phyloP scores from a whole-genome alignment of 1,140 invertebrate genomes.

The Procambarus clarkii region DNA sequence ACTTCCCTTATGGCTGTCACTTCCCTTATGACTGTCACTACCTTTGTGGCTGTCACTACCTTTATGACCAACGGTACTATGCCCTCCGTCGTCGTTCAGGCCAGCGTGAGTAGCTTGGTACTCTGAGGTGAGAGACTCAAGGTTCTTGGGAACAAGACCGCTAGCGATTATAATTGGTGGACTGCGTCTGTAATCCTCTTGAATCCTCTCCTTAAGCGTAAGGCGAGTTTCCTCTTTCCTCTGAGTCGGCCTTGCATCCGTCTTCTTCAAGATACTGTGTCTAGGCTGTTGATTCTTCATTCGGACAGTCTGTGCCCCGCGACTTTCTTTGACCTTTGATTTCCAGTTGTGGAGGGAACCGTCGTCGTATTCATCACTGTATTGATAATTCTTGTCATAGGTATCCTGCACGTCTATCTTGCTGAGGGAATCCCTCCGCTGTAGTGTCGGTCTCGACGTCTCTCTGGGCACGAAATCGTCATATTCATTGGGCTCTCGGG shows the following conservation, averaged over 20 bases:
- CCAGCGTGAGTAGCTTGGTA: slow-evolving; percentile 42
- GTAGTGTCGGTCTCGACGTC: slow-evolving; percentile 12
- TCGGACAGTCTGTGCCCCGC: slow-evolving; percentile 51
- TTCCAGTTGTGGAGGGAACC: background rate
- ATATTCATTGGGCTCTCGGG: slow-evolving; percentile 44
- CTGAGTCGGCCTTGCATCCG: background rate
- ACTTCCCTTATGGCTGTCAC: too few relatives aligned
- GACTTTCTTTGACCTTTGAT: slow-evolving; percentile 23
- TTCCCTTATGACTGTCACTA: too few relatives aligned
- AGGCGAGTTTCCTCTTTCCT: slow-evolving; percentile 35
- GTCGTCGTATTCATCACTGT: slow-evolving; percentile 44
- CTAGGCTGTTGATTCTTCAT: slow-evolving; percentile 52
- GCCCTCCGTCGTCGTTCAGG: background rate
- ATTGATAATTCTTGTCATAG: slow-evolving; percentile 30
- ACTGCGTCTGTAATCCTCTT: slow-evolving; percentile 16
- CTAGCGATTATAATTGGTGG: slow-evolving; percentile 61
- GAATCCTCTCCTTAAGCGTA: slow-evolving; percentile 2
- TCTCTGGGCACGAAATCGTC: slow-evolving; percentile 50
- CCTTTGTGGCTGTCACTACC: too few relatives aligned
- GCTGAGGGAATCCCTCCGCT: slow-evolving; percentile 35
- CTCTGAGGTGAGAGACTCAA: slow-evolving; percentile 51
- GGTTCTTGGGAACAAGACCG: slow-evolving; percentile 48
- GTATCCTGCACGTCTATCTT: slow-evolving; percentile 18
- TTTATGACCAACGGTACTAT: background rate
- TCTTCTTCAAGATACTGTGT: slow-evolving; percentile 57